Evolutionary conservation across 2,888 invertebrate species (phyloP), one percentile per base, ranked within the genome.

Genomic region (Mantis religiosa): DNA sequence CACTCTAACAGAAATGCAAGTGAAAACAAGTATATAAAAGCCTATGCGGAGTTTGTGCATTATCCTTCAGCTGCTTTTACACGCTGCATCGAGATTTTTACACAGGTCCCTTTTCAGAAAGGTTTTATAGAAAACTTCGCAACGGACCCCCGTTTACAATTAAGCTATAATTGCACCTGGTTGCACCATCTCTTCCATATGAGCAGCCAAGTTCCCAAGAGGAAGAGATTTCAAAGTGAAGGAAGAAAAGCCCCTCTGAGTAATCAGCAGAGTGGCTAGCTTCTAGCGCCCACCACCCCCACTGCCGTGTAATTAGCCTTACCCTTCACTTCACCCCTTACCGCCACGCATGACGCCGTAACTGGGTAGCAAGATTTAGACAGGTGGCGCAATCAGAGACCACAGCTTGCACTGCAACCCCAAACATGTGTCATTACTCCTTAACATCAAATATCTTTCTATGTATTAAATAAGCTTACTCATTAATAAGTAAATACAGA

Each of bases 211-310:
- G 54, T 71, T 71, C 54, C 54, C 54, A 20, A 4, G 54, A 71
- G 54, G 54, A 71, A 3, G 54, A 71, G 54, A 71, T 71, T 71
- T 71, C 54, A 83, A 28, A 83, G 83, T 28, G 83, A 83, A n/a
- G 28, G 83, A 83, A 28, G 28, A 83, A 27, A 83, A 83, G 83
- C 27, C 83, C 83, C 28, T 27, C 85, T 34, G 34, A 34, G 34
- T 34, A 85, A 85, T 85, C 85, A 85, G 41, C 41, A 34, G 85
- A 85, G 85, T 85, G 85, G 85, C 85, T 85, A 85, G 85, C 34
- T 30, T 12, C 30, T 84, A 30, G 27, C 25, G 14, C 84, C 84
- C 25, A 28, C 30, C 41, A 27, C 85, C 41, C 41, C 3, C 85
- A 7, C 41, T 85, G 41, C 85, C 85, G 54, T 71, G 54, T 71